Evolutionary conservation across 1,140 invertebrate genomes (phyloP), one percentile per base, ranked within the genome.

Genomic region (Trigoniulus corallinus): DNA sequence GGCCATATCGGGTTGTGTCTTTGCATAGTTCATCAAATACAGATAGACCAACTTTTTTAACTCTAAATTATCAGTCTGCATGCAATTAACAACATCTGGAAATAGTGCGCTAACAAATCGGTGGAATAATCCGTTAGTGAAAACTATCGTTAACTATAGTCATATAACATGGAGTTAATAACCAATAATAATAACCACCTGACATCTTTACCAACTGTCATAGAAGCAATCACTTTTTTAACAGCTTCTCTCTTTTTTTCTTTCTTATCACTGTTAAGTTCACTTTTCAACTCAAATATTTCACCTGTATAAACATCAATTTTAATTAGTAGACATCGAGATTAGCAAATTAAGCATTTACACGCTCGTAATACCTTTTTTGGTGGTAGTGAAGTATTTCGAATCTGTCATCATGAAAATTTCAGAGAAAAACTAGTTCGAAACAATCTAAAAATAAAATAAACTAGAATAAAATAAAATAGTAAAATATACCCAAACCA

Each of bases 11-110:
- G 96, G 96, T 68, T 99, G 96, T 58, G 89, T 97, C 68, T 99
- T 99, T 47, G 96, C 96, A 73, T 99, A 99, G 68, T 99, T 99
- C 96, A 99, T 99, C 50, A 99, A 70, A 67, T 99, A 99, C 20
- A 99, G 72, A 65, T 99, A 99, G 0, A 99, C 96, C 37, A 99
- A 73, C 63, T 99, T 99, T 72, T 99, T 99, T 56, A 99, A 68
- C 69, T 99, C 96, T 64, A 99, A 73, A 71, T 99, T 99, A 66
- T 99, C 96, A 7, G 96, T 99, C 70, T 99, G 96, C 94, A 99
- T 99, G 65, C 96, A 99, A 67, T 99, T 99, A 23, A 99, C 91
- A 25, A 99, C 96, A 70, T 99, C 95, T 4, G 96, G 93, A 67
- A 99, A 98, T 1, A 99, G 70, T 10, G 93, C 91, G 63, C 75